A percentile compares a stretch with the other conserved stretches of the same genome.
Conservation (phyloP, 30 jellyfish, hydroid and myxozoan species). For the Cassiopea andromeda region DNA sequence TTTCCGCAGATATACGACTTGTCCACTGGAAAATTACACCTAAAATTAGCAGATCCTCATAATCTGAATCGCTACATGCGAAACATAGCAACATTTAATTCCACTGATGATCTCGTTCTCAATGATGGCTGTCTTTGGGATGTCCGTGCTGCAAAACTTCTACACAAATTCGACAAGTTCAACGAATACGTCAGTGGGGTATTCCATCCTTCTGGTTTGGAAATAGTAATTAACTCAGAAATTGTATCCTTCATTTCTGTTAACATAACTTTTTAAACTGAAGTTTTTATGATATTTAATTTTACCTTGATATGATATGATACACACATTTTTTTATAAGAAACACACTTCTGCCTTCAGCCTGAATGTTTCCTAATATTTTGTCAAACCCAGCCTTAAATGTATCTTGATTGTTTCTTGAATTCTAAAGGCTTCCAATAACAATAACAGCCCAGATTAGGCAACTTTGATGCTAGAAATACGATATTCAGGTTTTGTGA, state of each 20-base stretch:
- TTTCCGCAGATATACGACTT: conserved; percentile 80
- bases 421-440: too few relatives aligned
- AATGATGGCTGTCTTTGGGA: conserved; percentile 99
- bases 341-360: too few relatives aligned
- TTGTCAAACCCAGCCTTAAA: too few relatives aligned
- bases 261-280: too few relatives aligned
- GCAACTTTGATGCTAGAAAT: too few relatives aligned
- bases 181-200: conserved; percentile 94
- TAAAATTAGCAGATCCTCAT: conserved; percentile 73
- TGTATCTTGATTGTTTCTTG: too few relatives aligned
- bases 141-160: conserved; percentile 79
- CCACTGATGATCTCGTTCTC: conserved; percentile 86
- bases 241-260: conserved; percentile 82
- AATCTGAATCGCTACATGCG: conserved; percentile 68
- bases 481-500: too few relatives aligned
- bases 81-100: conserved; percentile 80
- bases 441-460: too few relatives aligned
- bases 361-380: too few relatives aligned
- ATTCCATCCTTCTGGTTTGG: conserved; percentile 96
- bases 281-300: too few relatives aligned
- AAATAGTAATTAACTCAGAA: conserved; percentile 88
- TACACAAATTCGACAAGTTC: conserved; percentile 93
- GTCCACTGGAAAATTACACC: conserved; percentile 66
- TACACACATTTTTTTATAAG: too few relatives aligned
- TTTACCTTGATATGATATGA: too few relatives aligned